A percentile compares a stretch with the other conserved stretches of the same genome.
These are phyloP conservation scores for Erinaceus europaeus DNA, from an alignment of 2,113 vertebrate species.

Conservation along the genomic window DNA sequence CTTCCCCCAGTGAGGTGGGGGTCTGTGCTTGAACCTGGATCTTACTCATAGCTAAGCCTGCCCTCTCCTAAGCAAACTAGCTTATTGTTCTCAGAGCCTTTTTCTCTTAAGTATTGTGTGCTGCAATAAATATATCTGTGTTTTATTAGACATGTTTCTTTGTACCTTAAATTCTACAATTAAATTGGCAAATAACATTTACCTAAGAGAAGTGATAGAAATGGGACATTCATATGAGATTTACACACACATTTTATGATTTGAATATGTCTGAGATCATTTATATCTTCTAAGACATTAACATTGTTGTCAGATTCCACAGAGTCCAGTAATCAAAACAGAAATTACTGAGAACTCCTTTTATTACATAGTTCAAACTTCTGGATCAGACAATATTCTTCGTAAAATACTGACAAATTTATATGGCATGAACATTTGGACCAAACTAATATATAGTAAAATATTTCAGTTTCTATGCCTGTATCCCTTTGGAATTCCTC, in stretches of 20 bases:
- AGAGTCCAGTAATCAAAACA: not conserved
- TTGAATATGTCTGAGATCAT: not conserved
- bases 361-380: not conserved
- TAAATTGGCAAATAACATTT: not conserved
- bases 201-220: not conserved
- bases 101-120: not conserved
- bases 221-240: not conserved
- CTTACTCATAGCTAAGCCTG: too few species aligned
- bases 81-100: too few species aligned
- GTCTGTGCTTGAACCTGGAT: too few species aligned
- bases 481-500: not conserved
- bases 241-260: not conserved
- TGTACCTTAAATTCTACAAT: not conserved
- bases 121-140: not conserved
- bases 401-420: not conserved
- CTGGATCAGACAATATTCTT: not conserved
- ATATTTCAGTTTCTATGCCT: slow-evolving; percentile 10
- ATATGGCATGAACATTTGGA: not conserved
- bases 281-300: not conserved
- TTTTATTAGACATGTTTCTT: not conserved
- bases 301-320: not conserved
- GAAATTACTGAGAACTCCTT: not conserved
- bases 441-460: not conserved
- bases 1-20: too few species aligned
- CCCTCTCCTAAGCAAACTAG: too few species aligned